Evolutionary conservation across 2,888 invertebrate genomes (phyloP).

Genomic region (Synanthedon tipuliformis): DNA sequence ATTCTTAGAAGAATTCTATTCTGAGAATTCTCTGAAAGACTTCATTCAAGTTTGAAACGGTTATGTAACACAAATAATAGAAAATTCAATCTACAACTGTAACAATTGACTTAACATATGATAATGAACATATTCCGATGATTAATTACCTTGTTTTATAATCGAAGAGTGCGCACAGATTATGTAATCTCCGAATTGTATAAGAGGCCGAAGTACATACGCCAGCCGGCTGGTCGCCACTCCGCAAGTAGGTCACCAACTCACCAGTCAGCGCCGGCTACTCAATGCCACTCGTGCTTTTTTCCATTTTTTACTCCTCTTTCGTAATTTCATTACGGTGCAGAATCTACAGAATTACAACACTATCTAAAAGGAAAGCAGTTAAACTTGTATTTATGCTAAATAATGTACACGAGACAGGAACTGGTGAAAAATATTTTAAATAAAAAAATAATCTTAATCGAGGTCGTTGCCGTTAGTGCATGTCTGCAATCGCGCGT

Average conservation of each 20-base stretch:
- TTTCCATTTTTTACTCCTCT: not conserved
- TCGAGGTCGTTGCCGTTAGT: too few relatives aligned
- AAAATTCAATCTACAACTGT: too few relatives aligned
- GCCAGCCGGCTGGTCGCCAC: constrained; percentile 3
- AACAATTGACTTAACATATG: not conserved
- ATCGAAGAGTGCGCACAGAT: constrained; percentile 1
- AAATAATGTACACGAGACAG: too few relatives aligned
- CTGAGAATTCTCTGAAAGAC: too few relatives aligned
- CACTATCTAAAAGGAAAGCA: too few relatives aligned
- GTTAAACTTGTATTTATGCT: not conserved
- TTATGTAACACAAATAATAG: too few relatives aligned
- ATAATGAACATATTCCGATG: not conserved
- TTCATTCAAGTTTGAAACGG: too few relatives aligned
- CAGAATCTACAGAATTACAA: too few relatives aligned
- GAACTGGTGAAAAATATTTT: too few relatives aligned
- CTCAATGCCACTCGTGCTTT: not conserved
- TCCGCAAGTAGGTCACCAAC: constrained; percentile 1
- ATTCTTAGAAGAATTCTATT: too few relatives aligned
- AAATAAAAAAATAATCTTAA: too few relatives aligned
- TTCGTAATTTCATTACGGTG: not conserved
- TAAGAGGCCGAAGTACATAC: not conserved
- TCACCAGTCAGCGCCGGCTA: constrained; percentile 1
- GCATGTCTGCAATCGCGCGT: too few relatives aligned
- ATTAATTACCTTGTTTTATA: constrained; percentile 7
- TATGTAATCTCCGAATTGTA: constrained; percentile 4